phyloP scores from a whole-genome alignment of 2,113 vertebrate genomes.

The Pedetes capensis region DNA sequence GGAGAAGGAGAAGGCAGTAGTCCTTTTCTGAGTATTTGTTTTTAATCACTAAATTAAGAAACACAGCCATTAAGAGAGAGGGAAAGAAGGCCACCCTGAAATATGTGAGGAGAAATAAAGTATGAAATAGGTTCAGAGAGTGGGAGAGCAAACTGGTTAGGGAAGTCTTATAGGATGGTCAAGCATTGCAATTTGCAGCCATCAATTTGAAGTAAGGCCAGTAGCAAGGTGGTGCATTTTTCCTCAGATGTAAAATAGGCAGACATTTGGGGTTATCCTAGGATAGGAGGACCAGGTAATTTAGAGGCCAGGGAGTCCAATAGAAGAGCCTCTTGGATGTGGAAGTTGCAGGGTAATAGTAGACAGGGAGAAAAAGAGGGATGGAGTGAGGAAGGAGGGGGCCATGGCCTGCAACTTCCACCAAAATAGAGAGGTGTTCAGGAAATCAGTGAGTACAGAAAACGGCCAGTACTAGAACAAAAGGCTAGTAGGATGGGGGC shows the following conservation, averaged over 20 bases:
- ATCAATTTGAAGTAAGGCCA: background rate
- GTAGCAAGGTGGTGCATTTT: background rate
- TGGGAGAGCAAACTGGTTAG: background rate
- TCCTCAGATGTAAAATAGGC: background rate
- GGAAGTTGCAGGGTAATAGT: background rate
- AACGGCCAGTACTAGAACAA: background rate
- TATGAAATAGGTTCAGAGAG: background rate
- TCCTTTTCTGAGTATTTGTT: background rate
- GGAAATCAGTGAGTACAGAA: background rate
- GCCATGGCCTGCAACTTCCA: background rate
- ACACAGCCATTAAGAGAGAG: background rate
- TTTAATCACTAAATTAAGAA: slow-evolving; percentile 22
- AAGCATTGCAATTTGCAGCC: background rate
- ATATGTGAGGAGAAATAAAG: background rate
- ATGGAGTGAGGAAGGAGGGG: background rate
- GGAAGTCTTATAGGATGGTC: background rate
- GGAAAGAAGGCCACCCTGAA: background rate
- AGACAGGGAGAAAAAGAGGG: background rate
- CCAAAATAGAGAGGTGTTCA: background rate
- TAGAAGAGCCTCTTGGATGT: background rate
- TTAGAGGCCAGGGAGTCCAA: background rate
- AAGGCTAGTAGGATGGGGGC: background rate
- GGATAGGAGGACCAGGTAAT: background rate
- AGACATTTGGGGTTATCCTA: background rate
- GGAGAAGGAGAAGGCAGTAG: background rate